Conservation (phyloP, 2,888 invertebrate genomes). For the Hemicrepidius hirtus region DNA sequence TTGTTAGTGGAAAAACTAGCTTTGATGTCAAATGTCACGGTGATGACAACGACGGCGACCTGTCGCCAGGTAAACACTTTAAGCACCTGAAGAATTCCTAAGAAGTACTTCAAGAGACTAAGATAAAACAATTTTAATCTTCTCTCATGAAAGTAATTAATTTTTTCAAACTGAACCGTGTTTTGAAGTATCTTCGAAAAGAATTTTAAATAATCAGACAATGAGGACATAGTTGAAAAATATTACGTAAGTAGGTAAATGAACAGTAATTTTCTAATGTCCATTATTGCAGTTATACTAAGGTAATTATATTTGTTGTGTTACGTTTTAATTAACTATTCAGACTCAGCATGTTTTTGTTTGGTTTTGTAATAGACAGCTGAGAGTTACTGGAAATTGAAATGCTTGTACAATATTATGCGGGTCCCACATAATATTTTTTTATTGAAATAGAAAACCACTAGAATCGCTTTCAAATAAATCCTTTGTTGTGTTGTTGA, state of each 20-base stretch:
- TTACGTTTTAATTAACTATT: constrained; percentile 16
- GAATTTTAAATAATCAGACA: too few relatives aligned
- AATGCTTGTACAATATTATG: not conserved
- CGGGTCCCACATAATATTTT: constrained; percentile 12
- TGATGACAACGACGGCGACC: constrained; percentile 8
- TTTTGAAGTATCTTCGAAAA: too few relatives aligned
- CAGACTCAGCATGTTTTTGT: constrained; percentile 2
- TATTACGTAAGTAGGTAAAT: constrained; percentile 5
- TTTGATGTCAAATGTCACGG: constrained; percentile 22
- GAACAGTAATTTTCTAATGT: not conserved
- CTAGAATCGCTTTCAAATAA: not conserved
- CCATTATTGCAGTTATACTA: not conserved
- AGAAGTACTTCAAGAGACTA: not conserved
- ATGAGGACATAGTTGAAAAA: too few relatives aligned
- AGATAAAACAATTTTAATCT: not conserved
- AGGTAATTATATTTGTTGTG: constrained; percentile 13
- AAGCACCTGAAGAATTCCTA: constrained; percentile 11
- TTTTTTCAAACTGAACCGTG: not conserved
- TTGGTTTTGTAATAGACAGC: constrained; percentile 7
- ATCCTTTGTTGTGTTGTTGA: too few relatives aligned
- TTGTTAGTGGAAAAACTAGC: constrained; percentile 9
- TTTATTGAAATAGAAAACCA: not conserved
- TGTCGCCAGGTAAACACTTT: constrained; percentile 5
- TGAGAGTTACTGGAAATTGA: not conserved
- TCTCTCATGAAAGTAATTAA: constrained; percentile 3